Conservation (phyloP, 2,888 invertebrate species). For the Eupithecia tripunctaria region DNA sequence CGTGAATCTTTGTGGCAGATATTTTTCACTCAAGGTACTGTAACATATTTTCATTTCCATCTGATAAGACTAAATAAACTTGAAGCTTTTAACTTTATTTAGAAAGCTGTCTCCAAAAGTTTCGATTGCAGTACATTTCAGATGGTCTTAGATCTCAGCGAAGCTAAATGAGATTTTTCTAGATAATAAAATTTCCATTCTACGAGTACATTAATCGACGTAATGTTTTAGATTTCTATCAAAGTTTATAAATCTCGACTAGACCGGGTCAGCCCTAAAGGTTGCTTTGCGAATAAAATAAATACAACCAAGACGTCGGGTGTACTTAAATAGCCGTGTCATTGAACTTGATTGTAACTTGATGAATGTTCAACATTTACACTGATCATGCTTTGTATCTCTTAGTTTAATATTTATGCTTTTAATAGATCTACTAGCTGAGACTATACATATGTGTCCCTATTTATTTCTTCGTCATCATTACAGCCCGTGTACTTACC, state of each 20-base stretch:
- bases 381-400: constrained; percentile 9
- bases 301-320: constrained; percentile 60
- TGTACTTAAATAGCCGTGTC: constrained; percentile 67
- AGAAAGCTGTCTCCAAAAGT: background rate
- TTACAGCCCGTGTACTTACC: background rate
- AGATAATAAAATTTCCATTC: background rate
- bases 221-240: background rate
- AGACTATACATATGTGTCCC: background rate
- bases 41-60: background rate
- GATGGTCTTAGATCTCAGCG: background rate
- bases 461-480: background rate
- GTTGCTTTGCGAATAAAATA: constrained; percentile 49
- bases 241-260: constrained; percentile 19
- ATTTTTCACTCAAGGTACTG: background rate
- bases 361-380: constrained; percentile 47
- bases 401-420: background rate
- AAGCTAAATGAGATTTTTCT: background rate
- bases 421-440: background rate
- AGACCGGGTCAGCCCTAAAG: constrained; percentile 45
- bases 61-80: background rate
- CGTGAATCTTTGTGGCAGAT: constrained; percentile 33
- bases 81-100: background rate
- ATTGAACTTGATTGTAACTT: constrained; percentile 74
- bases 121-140: background rate
- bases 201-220: background rate